Evolutionary conservation across 2,888 invertebrate species (phyloP), one percentile per base, ranked within the genome.

Genomic region (Drosophila antonietae): DNA sequence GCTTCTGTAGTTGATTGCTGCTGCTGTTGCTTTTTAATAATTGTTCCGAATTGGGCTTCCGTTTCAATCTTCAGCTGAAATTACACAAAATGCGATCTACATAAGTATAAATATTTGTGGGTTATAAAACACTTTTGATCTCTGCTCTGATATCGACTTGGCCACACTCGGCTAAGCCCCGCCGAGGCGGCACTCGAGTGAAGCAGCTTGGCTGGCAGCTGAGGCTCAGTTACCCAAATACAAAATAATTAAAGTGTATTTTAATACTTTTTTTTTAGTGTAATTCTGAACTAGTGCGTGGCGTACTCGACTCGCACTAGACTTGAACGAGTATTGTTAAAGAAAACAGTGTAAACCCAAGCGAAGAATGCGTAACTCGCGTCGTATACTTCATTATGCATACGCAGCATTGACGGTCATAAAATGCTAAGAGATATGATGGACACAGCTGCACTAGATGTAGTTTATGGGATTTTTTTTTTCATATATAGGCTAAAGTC

Each of bases 261-360:
- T 61, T 15, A 41, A 33, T 39, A 18, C 4, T 9, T 59, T 28
- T 28, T 28, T 55, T 68, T 67, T n/a, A n/a, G 20, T 46, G 58
- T 35, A 66, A 69, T 60, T 69, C 61, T 56, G 55, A 69, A 69
- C 49, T 49, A 37, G 69, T 70, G 68, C 69, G 69, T 69, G 44
- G 55, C 68, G 60, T 47, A 67, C 68, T 60, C 59, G 9, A n/a
- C 12, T 12, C 10, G 31, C 31, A 28, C 31, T 47, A 33, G 31
- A 46, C 52, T 52, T 52, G 12, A 44, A 31, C 31, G 58, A 41
- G 58, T 52, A 57, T 47, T 47, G 0, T 0, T 3, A 31, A 5
- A 10, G 3, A 4, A 12, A 31, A 10, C 6, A 6, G 49, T 49
- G 31, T 33, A 51, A 51, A 3, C 31, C 49, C 44, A 8, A 20